phyloP scores from a whole-genome alignment of 2,888 invertebrate genomes.

The Dolomedes plantarius region DNA sequence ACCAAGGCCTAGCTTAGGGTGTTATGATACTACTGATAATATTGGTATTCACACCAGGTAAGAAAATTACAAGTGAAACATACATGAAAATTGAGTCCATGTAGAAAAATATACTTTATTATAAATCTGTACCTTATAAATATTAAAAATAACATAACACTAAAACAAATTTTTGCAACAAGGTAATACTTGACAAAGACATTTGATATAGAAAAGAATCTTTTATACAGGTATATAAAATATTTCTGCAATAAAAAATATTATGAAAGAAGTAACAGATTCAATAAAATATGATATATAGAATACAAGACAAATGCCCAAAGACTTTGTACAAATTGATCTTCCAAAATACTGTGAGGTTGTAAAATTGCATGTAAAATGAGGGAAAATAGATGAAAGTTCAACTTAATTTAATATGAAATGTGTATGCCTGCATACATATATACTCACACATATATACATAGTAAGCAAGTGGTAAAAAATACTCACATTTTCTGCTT shows the following conservation, averaged over 20 bases:
- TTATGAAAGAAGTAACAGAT: neutral
- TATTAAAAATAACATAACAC: neutral
- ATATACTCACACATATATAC: too few species aligned
- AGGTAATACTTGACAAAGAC: neutral
- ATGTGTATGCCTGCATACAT: too few species aligned
- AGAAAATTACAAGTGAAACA: too few species aligned
- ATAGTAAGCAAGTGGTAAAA: too few species aligned
- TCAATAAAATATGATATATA: neutral
- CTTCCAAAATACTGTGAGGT: neutral
- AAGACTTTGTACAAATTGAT: neutral
- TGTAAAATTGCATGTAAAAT: too few species aligned
- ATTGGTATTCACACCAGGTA: too few species aligned
- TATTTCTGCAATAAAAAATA: neutral
- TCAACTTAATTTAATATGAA: neutral
- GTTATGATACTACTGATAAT: too few species aligned
- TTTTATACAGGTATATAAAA: neutral
- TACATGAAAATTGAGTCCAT: too few species aligned
- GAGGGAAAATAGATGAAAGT: neutral
- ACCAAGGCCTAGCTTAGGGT: too few species aligned
- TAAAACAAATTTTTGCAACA: neutral
- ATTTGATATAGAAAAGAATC: neutral
- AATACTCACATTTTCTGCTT: too few species aligned
- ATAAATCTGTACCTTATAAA: neutral
- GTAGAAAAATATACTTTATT: constrained; percentile 8
- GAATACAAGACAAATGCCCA: neutral